These are phyloP conservation scores for Hyperopisus bebe DNA, from an alignment of 2,113 vertebrate genomes.

Conservation along the genomic window DNA sequence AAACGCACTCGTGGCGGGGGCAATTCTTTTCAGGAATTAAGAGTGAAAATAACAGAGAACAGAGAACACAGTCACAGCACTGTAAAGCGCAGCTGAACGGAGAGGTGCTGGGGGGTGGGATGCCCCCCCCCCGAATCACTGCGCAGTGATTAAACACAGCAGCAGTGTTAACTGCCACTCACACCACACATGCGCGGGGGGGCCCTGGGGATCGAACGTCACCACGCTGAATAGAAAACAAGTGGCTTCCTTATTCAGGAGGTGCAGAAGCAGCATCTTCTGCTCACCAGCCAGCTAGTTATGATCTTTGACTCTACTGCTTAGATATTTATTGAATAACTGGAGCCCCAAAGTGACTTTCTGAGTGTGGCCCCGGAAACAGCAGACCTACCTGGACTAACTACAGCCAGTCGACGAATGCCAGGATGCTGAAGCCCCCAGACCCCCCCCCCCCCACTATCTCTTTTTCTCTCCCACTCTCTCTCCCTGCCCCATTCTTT, in stretches of 20 bases:
- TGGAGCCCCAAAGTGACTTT: background rate
- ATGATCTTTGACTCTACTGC: background rate
- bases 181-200: background rate
- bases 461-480: too few species aligned
- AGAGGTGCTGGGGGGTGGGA: background rate
- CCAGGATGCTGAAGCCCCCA: background rate
- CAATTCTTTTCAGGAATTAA: background rate
- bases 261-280: background rate
- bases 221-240: background rate
- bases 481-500: background rate
- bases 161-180: background rate
- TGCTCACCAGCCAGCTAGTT: background rate
- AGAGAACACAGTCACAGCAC: background rate
- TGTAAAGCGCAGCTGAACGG: background rate
- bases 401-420: background rate
- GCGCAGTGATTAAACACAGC: background rate
- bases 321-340: background rate
- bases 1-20: background rate
- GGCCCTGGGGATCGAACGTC: background rate
- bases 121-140: background rate
- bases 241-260: background rate
- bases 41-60: background rate
- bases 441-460: too few species aligned
- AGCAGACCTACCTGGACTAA: background rate
- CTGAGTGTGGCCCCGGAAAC: background rate